Evolutionary conservation across 30 jellyfish, hydroid and myxozoan genomes (phyloP).

Genomic region (Morbakka virulenta): DNA sequence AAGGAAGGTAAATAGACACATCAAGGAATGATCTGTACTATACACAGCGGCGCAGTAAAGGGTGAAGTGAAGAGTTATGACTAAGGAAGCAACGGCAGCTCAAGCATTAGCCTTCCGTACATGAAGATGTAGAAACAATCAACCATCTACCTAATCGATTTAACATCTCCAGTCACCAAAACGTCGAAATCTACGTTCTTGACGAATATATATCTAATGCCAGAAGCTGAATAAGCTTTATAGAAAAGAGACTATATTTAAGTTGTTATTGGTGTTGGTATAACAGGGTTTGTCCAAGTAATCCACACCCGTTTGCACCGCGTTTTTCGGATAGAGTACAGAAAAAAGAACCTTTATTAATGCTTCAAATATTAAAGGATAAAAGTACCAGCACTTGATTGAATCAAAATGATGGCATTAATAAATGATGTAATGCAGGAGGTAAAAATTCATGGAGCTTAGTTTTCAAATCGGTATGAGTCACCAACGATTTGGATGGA

Average conservation of each 20-base stretch:
- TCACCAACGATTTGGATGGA: constrained; percentile 48
- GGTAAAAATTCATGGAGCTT: background rate
- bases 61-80: no score
- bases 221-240: constrained; percentile 34
- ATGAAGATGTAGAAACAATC: constrained; percentile 42
- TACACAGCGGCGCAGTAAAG: no score
- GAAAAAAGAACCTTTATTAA: constrained; percentile 22
- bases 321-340: constrained; percentile 13
- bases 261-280: constrained; percentile 58
- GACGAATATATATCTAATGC: constrained; percentile 58
- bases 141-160: constrained; percentile 44
- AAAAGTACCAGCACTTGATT: constrained; percentile 47
- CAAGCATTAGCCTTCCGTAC: no score
- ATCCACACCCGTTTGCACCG: constrained; percentile 46
- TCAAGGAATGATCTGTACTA: no score
- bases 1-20: no score
- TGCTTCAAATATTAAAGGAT: constrained; percentile 34
- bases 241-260: constrained; percentile 9
- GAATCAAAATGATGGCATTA: constrained; percentile 43
- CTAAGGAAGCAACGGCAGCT: no score
- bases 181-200: constrained; percentile 55
- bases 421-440: constrained; percentile 16
- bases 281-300: constrained; percentile 49
- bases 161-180: constrained; percentile 45
- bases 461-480: constrained; percentile 40